phyloP scores from a whole-genome alignment of 2,113 vertebrate genomes.

The Sigmodon hispidus region DNA sequence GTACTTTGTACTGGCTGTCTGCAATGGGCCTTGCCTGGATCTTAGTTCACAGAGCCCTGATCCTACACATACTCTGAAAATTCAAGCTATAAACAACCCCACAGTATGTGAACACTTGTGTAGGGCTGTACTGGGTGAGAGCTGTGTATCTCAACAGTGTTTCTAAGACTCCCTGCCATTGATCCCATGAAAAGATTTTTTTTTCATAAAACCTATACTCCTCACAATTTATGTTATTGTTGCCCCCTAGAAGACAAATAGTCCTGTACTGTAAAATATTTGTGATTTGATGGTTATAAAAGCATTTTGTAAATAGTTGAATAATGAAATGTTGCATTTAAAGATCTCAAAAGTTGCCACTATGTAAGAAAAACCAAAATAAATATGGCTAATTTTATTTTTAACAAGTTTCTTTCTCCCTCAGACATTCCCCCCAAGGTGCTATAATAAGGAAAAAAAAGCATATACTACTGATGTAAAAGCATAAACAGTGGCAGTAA shows the following conservation, averaged over 20 bases:
- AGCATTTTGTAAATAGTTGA: slow-evolving; percentile 32
- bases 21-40: background rate
- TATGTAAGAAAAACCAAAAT: slow-evolving; percentile 45
- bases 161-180: too few relatives aligned
- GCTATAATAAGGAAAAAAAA: slow-evolving; percentile 51
- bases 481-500: slow-evolving; percentile 8
- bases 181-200: background rate
- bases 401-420: background rate
- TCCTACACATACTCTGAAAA: background rate
- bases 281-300: slow-evolving; percentile 24
- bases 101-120: background rate
- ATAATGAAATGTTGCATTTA: slow-evolving; percentile 32
- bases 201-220: background rate
- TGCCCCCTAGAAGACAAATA: slow-evolving; percentile 16
- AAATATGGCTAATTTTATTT: slow-evolving; percentile 53
- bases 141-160: background rate
- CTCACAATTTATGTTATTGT: background rate
- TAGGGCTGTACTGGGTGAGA: background rate
- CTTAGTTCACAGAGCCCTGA: slow-evolving; percentile 7
- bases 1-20: background rate
- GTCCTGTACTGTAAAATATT: slow-evolving; percentile 40
- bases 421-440: background rate
- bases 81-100: background rate
- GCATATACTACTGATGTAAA: slow-evolving; percentile 32
- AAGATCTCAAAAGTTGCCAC: slow-evolving; percentile 25